Evolutionary conservation across 2,113 vertebrate genomes (phyloP).

Genomic region (Trematocara macrostoma): DNA sequence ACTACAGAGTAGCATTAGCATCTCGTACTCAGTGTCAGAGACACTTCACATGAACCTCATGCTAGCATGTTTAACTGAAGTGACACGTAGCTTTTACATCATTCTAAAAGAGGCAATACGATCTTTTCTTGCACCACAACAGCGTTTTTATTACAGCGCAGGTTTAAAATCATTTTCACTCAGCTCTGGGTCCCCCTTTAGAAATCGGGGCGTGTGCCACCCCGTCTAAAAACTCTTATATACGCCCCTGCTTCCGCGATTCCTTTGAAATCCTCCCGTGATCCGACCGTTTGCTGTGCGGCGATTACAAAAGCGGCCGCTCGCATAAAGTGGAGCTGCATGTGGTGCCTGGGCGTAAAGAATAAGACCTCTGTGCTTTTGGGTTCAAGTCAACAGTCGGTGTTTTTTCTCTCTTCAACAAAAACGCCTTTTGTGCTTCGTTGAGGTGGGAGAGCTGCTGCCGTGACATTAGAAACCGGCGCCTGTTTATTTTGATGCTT

Average conservation of each 20-base stretch:
- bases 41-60: neutral
- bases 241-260: accelerated
- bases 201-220: neutral
- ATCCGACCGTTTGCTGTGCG: neutral
- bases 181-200: neutral
- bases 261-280: neutral
- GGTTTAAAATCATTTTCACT: neutral
- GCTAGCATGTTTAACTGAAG: neutral
- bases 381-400: neutral
- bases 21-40: neutral
- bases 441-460: neutral
- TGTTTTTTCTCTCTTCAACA: neutral
- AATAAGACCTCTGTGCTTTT: neutral
- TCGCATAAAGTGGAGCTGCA: neutral
- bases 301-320: neutral
- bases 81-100: neutral
- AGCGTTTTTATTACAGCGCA: neutral
- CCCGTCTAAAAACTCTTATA: neutral
- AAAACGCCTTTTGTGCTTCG: neutral
- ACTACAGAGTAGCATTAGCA: neutral
- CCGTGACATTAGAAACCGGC: neutral
- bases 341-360: neutral
- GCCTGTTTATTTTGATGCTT: accelerated
- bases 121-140: no score
- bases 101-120: no score